Base-by-base conservation (phyloP, 1,140 invertebrate genomes). In the Panagrolaimus sp. region DNA sequence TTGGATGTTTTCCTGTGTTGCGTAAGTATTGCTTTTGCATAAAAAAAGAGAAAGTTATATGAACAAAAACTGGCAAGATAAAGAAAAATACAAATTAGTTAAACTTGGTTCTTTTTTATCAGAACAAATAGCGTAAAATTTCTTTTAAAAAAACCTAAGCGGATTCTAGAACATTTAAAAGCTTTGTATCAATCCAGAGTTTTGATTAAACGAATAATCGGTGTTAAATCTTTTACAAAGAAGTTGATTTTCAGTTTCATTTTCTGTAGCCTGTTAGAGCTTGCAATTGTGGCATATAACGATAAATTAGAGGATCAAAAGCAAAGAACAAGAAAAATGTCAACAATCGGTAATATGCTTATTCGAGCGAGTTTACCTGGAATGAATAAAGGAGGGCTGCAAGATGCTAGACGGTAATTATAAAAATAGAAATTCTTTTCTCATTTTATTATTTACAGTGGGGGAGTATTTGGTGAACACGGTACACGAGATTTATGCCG, bases 1-100 rank as follows among this genome's bases (percentile, higher is more conserved):
- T 11, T 74, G 77, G 80, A 81, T 80, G 78, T 83, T 81, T 47
- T 69, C 67, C 47, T 83, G 81, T 69, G 81, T 81, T 23, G 81
- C 78, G 43, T 82, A 73, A 46, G 51, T 57, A 16, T 20, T 4
- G 7, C 2, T 7, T 4, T 38, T 4, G 7, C 31, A 38, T 7
- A 38, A 38, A 38, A 4, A 2, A 38, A 38, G 7, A 2, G 31
- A 38, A n/a, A n/a, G n/a, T n/a, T n/a, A n/a, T n/a, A n/a, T n/a
- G n/a, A n/a, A n/a, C n/a, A n/a, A n/a, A n/a, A n/a, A n/a, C n/a
- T n/a, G n/a, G n/a, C 31, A 38, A 38, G 7, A 38, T 4, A 38
- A 38, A 38, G 2, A 38, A 7, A 38, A 38, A 38, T 2, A 38
- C 2, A 38, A 38, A 38, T 4, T 38, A 38, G 31, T 2, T 38